Conservation (phyloP, 2,797 vertebrate species). For the Phalanger gymnotis region DNA sequence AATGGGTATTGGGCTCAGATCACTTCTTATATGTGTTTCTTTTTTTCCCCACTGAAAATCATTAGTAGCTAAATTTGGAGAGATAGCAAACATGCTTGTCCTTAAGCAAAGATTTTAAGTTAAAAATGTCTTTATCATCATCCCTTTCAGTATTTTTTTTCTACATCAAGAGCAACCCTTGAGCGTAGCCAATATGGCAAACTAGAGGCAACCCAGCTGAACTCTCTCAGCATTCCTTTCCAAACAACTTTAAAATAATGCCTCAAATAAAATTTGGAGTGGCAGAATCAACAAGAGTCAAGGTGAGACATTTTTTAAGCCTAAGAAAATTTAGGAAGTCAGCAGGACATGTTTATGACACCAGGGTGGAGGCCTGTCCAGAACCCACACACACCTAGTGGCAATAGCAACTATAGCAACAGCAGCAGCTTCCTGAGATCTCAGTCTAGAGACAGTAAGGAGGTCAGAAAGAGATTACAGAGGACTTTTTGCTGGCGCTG, state of each 20-base stretch:
- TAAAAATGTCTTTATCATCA: conserved; percentile 9
- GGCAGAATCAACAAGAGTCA: neutral
- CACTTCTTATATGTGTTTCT: neutral
- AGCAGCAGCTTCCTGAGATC: neutral
- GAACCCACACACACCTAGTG: neutral
- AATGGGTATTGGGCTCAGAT: neutral
- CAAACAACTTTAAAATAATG: neutral
- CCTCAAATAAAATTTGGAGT: neutral
- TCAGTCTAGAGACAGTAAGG: neutral
- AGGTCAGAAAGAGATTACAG: neutral
- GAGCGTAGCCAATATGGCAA: neutral
- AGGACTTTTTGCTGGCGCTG: neutral
- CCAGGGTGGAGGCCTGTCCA: neutral
- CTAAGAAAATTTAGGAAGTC: neutral
- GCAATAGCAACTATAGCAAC: neutral
- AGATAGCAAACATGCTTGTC: neutral
- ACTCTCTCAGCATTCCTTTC: neutral
- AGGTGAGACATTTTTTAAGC: neutral
- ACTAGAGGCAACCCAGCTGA: neutral
- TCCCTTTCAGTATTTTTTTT: neutral
- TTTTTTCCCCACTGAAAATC: conserved; percentile 39
- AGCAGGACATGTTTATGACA: neutral
- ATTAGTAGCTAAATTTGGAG: neutral
- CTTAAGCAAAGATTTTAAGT: neutral
- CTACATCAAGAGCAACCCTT: neutral